Evolutionary conservation across 2,888 invertebrate genomes (phyloP), one percentile per base, ranked within the genome.

Genomic region (Perithous albicinctus): DNA sequence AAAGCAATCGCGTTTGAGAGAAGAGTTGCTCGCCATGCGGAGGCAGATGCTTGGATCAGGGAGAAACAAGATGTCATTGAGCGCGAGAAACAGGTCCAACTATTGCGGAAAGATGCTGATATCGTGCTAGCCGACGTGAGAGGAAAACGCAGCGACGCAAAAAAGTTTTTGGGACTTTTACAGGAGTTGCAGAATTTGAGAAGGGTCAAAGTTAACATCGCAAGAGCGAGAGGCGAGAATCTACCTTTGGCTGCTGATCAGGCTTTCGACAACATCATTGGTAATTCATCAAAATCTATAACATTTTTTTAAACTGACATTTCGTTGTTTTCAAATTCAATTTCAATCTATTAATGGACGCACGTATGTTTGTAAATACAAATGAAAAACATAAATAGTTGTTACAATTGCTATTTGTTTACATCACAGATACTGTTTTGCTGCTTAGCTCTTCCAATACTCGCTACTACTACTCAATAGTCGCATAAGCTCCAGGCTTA

Each of bases 131-230:
- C 95, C 70, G 96, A 96, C 87, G 96, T 97, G 0, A 93, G 95
- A 5, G 94, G 95, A 81, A 96, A 96, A 90, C 95, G 96, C 87
- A 93, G 93, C 20, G 96, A 97, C 88, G 96, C 96, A 0, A 94
- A 94, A 84, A 95, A 95, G 87, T 95, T 95, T 87, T 89, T 96
- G 1, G 93, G 94, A 0, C 93, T 96, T 74, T 92, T 97, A 41
- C 94, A 95, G 20, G 94, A 95, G 0, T 90, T 97, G 26, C 90
- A 94, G 20, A 96, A 95, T 89, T 93, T 97, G 23, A 93, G 96
- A 67, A 94, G 93, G 74, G 94, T 96, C 0, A 93, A 96, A 78
- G 94, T 94, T 84, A 95, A 95, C 82, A 94, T 95, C 12, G 95
- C 95, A 3, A 93, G 93, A 66, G 95, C 95, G 20, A 93, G 95